phyloP scores from a whole-genome alignment of 2,888 invertebrate species.

The Altica lythri region DNA sequence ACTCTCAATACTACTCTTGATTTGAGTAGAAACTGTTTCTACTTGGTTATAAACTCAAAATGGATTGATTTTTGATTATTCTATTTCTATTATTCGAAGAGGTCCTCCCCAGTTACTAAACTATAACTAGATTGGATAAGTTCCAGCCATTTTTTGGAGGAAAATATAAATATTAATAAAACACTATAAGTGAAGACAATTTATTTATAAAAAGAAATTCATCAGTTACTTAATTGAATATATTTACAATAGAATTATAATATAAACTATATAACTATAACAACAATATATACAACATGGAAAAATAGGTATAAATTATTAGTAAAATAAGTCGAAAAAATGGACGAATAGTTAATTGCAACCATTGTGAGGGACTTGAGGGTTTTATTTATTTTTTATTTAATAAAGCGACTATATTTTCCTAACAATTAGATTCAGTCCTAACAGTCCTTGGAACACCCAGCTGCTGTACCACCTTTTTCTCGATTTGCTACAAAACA shows the following conservation, averaged over 20 bases:
- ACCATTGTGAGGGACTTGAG: conserved; percentile 32
- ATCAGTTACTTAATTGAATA: conserved; percentile 34
- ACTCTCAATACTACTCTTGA: too few species aligned
- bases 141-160: too few species aligned
- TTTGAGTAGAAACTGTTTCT: too few species aligned
- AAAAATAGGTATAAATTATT: conserved; percentile 47
- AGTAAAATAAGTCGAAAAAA: conserved; percentile 41
- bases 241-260: conserved; percentile 52
- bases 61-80: too few species aligned
- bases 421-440: conserved; percentile 55
- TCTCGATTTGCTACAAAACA: conserved; percentile 57
- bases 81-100: too few species aligned
- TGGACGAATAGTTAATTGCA: conserved; percentile 53
- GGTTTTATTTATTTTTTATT: too few species aligned
- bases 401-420: conserved; percentile 8
- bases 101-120: too few species aligned
- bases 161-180: too few species aligned
- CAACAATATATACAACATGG: conserved; percentile 54
- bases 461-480: conserved; percentile 57
- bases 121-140: too few species aligned
- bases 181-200: conserved; percentile 14
- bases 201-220: conserved; percentile 40
- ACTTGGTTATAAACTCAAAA: too few species aligned
- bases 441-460: conserved; percentile 56
- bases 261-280: conserved; percentile 57